Evolutionary conservation across 2,113 vertebrate species (phyloP).

Genomic region (Corythoichthys intestinalis): DNA sequence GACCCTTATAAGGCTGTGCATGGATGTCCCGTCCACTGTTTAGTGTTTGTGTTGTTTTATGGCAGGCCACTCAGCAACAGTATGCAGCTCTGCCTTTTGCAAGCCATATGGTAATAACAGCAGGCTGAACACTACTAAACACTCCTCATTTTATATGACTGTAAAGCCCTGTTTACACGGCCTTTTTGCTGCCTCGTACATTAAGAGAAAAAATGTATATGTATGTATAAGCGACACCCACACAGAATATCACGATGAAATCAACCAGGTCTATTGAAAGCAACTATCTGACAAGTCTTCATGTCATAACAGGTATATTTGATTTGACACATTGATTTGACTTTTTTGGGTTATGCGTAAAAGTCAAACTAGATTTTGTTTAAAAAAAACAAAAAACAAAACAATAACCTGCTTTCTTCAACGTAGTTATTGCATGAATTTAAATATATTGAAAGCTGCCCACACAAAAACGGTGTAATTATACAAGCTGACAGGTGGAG

Average conservation of each 20-base stretch:
- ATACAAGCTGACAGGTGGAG: background rate
- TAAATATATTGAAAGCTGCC: background rate
- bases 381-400: background rate
- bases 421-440: background rate
- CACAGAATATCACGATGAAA: background rate
- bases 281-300: too few relatives aligned
- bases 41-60: constrained; percentile 41
- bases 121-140: constrained; percentile 31
- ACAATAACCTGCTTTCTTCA: background rate
- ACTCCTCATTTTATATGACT: background rate
- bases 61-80: constrained; percentile 43
- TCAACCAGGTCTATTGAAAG: background rate
- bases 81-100: constrained; percentile 15
- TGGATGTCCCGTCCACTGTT: constrained; percentile 24
- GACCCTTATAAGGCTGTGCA: constrained; percentile 56
- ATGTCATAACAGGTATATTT: too few relatives aligned
- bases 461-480: background rate
- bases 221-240: background rate
- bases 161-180: background rate
- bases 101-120: background rate
- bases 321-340: too few relatives aligned
- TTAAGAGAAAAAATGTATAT: background rate
- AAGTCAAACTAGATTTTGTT: too few relatives aligned
- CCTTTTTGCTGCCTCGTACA: background rate
- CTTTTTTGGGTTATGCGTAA: too few relatives aligned